Percentiles rank a stretch among this genome's conserved stretches.
These are phyloP conservation scores for Micronycteris hirsuta DNA, from an alignment of 2,113 vertebrate genomes.

Conservation along the genomic window DNA sequence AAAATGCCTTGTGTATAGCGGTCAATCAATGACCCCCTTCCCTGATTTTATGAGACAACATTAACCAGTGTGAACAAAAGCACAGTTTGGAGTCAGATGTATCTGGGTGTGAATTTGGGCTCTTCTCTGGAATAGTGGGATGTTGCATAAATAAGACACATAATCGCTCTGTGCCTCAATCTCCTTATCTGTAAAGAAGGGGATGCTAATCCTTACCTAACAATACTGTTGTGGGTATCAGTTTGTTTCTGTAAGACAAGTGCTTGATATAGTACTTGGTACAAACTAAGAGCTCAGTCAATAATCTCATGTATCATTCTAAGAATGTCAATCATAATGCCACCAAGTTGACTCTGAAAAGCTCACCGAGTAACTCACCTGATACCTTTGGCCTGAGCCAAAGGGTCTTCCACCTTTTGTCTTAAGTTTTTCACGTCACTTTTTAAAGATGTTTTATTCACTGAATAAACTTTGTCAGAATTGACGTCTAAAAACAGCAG, in stretches of 20 bases:
- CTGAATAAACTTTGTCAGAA: background rate
- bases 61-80: background rate
- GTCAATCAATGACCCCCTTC: background rate
- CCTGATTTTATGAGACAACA: background rate
- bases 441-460: slow-evolving; percentile 76
- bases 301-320: background rate
- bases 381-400: slow-evolving; percentile 68
- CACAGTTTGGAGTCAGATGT: background rate
- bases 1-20: background rate
- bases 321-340: background rate
- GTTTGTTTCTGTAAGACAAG: background rate
- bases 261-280: background rate
- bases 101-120: background rate
- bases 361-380: slow-evolving; percentile 73
- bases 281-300: background rate
- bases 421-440: slow-evolving; percentile 73
- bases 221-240: background rate
- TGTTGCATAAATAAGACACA: background rate
- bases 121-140: background rate
- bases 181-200: background rate
- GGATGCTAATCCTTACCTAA: background rate
- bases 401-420: slow-evolving; percentile 69
- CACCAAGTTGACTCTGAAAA: background rate
- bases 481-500: slow-evolving; percentile 25
- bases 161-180: background rate